These are phyloP conservation scores for Prietella phreatophila DNA, from an alignment of 2,113 vertebrate species.

Conservation along the genomic window DNA sequence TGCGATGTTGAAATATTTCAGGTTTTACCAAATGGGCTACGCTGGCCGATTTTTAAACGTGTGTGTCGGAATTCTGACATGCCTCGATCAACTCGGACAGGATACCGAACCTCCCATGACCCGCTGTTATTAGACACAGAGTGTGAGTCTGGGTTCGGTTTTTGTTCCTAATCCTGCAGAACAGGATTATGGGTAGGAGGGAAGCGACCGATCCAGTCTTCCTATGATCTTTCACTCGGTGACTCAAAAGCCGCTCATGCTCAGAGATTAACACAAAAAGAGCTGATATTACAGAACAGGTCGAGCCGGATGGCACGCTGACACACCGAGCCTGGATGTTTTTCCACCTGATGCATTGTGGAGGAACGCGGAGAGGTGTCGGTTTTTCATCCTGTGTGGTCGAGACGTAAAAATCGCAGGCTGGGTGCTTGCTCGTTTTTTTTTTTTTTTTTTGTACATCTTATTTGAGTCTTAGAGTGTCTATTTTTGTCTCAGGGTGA, in stretches of 20 bases:
- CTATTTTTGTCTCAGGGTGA: constrained; percentile 42
- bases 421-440: constrained; percentile 33
- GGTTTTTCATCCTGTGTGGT: constrained; percentile 33
- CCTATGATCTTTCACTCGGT: constrained; percentile 15
- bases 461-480: constrained; percentile 26
- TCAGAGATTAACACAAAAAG: constrained; percentile 41
- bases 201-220: constrained; percentile 2
- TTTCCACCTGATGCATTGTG: constrained; percentile 50
- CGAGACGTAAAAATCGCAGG: constrained; percentile 47
- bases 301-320: constrained; percentile 35
- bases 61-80: not conserved
- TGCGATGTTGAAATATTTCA: not conserved
- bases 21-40: not conserved
- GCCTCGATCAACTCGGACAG: not conserved
- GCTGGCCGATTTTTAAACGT: not conserved
- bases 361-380: constrained; percentile 35
- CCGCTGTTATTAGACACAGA: not conserved
- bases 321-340: constrained; percentile 23
- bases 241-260: constrained; percentile 46
- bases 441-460: not conserved
- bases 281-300: constrained; percentile 48
- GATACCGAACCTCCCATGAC: not conserved
- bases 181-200: constrained; percentile 20
- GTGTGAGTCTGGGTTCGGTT: not conserved
- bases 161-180: constrained; percentile 26